Percentiles rank a stretch among this genome's conserved stretches.
phyloP scores from a whole-genome alignment of 2,797 vertebrate genomes.

The Paedocypris micromegethes region DNA sequence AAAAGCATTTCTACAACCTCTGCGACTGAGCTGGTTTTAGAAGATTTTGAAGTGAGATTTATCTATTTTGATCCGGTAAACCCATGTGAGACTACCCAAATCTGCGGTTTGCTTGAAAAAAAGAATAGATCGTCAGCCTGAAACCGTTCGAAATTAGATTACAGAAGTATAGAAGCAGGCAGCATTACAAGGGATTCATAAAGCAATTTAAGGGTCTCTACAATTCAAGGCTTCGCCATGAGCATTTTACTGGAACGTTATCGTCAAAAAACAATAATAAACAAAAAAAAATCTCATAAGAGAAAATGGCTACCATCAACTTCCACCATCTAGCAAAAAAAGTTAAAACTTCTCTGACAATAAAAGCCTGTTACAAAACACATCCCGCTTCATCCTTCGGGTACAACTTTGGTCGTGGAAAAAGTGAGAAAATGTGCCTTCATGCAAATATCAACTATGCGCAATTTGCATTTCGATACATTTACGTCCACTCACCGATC shows the following conservation, averaged over 20 bases:
- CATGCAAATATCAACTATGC: slow-evolving; percentile 10
- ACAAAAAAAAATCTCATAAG: no score
- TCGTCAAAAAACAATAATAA: no score
- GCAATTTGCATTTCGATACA: neutral
- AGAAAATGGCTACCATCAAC: no score
- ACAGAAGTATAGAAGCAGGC: no score
- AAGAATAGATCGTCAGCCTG: no score
- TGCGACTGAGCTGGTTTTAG: neutral
- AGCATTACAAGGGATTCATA: no score
- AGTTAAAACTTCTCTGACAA: neutral
- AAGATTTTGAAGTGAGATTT: neutral
- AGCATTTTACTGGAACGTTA: no score
- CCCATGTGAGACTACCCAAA: neutral
- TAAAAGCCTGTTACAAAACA: neutral
- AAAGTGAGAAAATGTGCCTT: slow-evolving; percentile 14
- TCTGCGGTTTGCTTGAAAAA: neutral
- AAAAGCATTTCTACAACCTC: neutral
- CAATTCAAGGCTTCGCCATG: no score
- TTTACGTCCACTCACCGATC: slow-evolving; percentile 20
- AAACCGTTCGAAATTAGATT: no score
- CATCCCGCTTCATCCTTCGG: no score
- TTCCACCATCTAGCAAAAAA: neutral
- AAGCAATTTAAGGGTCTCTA: no score
- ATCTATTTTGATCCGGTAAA: neutral
- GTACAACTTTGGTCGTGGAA: neutral